Base-by-base conservation (phyloP, 2,113 vertebrate species). In the Festucalex cinctus region DNA sequence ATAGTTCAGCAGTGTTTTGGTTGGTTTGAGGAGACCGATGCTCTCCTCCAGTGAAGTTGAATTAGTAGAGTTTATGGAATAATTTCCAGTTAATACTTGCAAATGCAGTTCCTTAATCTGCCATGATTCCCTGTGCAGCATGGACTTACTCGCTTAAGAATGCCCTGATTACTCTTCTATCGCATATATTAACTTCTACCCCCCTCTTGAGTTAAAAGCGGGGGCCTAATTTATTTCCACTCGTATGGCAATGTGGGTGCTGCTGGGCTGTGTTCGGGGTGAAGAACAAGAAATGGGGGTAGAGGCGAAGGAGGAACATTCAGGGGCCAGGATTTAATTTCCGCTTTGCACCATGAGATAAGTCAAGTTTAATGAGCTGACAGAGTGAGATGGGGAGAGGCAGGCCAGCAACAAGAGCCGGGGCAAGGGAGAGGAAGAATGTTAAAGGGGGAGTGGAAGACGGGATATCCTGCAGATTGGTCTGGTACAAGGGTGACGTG, bases 321-420 rank as follows among this genome's bases (percentile, higher is more conserved):
- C 66, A 4, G 78, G 67, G 72, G 68, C 72, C 65, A 64, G 80
- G 81, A 85, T 88, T 88, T 88, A 86, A 88, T 90, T 88, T 90
- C 87, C 87, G 74, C 83, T 86, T 82, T 86, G 86, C 75, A 66
- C 63, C 61, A 82, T 65, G 80, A 86, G 87, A 90, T 88, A 85
- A 88, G 84, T 89, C 82, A 81, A 75, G 79, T 78, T 86, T 88
- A 89, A 90, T 90, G 88, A 90, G 84, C 81, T 88, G 86, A 86
- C 86, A 80, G 79, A 69, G 86, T 83, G 78, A 76, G 76, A 85
- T 70, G 79, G 82, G 82, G 79, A 57, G 70, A 76, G 83, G 46
- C 68, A 43, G 70, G 54, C 60, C 43, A 68, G 61, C 76, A 68
- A 73, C 69, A 76, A 71, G 54, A 69, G 62, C 28, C 20, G 28